A percentile compares a stretch with the other conserved stretches of the same genome.
Conservation (phyloP, 2,113 vertebrate genomes). For the Mus musculus region DNA sequence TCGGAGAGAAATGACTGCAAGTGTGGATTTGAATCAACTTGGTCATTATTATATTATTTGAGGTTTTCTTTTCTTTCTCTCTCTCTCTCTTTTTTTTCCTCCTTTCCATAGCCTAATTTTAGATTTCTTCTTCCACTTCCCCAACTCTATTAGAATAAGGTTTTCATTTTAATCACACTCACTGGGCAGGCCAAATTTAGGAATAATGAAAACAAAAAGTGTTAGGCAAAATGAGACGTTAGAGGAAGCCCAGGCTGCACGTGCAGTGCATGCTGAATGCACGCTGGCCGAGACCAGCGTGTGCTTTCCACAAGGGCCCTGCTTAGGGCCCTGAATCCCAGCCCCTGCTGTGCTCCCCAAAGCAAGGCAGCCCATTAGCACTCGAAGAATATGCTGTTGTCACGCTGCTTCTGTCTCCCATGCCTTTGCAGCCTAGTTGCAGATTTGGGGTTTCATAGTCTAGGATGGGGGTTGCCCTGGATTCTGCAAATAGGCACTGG, state of each 20-base stretch:
- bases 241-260: constrained; percentile 54
- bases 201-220: constrained; percentile 81
- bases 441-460: background rate
- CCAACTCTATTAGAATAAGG: constrained; percentile 73
- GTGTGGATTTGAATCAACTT: constrained; percentile 61
- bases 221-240: constrained; percentile 70
- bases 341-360: background rate
- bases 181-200: constrained; percentile 80
- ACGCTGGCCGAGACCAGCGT: fast-evolving
- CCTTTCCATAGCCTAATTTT: constrained; percentile 74
- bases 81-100: background rate
- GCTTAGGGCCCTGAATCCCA: background rate
- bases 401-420: background rate
- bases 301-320: background rate
- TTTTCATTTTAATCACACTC: constrained; percentile 81
- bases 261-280: background rate
- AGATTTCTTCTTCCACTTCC: constrained; percentile 71
- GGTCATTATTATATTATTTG: constrained; percentile 72
- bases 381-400: background rate
- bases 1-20: constrained; percentile 39
- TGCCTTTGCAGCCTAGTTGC: background rate
- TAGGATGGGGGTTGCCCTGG: background rate
- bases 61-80: constrained; percentile 44
- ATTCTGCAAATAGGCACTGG: background rate
- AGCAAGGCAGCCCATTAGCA: constrained; percentile 30